Conservation (phyloP, 2,113 vertebrate genomes). For the Sinocyclocheilus anshuiensis region DNA sequence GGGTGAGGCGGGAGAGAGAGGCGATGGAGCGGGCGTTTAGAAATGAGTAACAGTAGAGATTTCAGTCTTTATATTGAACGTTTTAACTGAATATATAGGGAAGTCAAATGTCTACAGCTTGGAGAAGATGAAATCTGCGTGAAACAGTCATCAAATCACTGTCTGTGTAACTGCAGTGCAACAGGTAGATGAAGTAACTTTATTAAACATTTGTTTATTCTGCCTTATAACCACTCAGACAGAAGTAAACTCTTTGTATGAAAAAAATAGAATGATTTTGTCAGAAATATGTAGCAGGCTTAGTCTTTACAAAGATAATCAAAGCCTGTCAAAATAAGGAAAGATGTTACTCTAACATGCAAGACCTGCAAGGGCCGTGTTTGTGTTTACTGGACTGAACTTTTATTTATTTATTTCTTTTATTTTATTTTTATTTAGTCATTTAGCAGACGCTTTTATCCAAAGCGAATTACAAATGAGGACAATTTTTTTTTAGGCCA, state of each 20-base stretch:
- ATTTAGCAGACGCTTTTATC: no score
- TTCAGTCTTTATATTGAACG: neutral
- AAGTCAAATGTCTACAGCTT: neutral
- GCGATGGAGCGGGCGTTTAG: constrained; percentile 44
- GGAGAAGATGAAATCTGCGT: neutral
- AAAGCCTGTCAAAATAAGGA: neutral
- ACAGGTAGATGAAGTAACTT: constrained; percentile 52
- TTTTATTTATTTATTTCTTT: no score
- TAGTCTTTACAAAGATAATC: neutral
- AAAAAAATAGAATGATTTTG: neutral
- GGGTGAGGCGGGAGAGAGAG: constrained; percentile 40
- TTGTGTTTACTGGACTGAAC: neutral
- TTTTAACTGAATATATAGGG: no score
- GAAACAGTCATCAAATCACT: constrained; percentile 35
- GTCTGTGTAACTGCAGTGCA: constrained; percentile 9
- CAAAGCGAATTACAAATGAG: no score
- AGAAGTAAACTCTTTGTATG: neutral
- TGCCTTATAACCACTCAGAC: neutral
- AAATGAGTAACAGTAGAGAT: constrained; percentile 14
- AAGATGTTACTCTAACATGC: neutral
- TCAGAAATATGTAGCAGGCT: neutral
- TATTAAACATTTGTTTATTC: neutral
- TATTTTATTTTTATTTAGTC: no score
- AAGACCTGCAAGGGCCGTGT: neutral
- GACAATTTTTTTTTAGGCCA: neutral